Percentiles rank a stretch among this genome's conserved stretches.
Conservation (phyloP, 2,888 invertebrate genomes). For the Caenorhabditis sp. region DNA sequence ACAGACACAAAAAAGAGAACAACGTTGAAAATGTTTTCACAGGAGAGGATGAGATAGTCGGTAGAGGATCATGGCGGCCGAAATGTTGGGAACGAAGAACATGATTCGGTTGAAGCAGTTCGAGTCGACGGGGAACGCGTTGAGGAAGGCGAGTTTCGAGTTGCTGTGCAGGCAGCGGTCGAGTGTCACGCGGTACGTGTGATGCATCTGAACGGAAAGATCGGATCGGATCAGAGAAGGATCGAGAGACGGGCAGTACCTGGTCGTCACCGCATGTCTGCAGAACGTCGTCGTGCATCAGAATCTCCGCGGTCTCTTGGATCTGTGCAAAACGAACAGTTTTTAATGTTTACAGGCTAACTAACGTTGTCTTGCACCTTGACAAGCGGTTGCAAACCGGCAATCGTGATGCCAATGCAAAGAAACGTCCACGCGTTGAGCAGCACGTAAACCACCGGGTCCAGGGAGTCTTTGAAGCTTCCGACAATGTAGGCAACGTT, state of each 20-base stretch:
- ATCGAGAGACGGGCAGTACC: too few relatives aligned
- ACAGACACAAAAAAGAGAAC: background rate
- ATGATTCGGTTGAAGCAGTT: constrained; percentile 41
- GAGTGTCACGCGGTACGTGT: constrained; percentile 50
- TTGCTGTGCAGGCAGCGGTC: constrained; percentile 50
- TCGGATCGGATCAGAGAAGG: background rate
- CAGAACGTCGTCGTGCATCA: constrained; percentile 57
- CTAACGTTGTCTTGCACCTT: constrained; percentile 47
- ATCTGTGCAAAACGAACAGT: constrained; percentile 49
- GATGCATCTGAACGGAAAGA: constrained; percentile 43
- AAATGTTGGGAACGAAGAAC: constrained; percentile 49
- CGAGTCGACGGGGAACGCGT: constrained; percentile 47
- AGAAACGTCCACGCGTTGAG: constrained; percentile 26
- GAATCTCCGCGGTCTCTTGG: constrained; percentile 49
- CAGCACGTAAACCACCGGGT: constrained; percentile 8
- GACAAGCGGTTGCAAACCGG: constrained; percentile 16
- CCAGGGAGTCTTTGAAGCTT: constrained; percentile 20
- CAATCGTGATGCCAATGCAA: constrained; percentile 24
- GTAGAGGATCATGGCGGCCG: constrained; percentile 50
- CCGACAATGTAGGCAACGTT: constrained; percentile 36
- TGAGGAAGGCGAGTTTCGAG: constrained; percentile 36
- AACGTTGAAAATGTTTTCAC: constrained; percentile 15
- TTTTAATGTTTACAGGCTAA: background rate
- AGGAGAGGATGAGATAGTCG: constrained; percentile 46
- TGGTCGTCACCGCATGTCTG: constrained; percentile 56